Base-by-base conservation (phyloP, 2,113 vertebrate species). In the Sorex fumeus region DNA sequence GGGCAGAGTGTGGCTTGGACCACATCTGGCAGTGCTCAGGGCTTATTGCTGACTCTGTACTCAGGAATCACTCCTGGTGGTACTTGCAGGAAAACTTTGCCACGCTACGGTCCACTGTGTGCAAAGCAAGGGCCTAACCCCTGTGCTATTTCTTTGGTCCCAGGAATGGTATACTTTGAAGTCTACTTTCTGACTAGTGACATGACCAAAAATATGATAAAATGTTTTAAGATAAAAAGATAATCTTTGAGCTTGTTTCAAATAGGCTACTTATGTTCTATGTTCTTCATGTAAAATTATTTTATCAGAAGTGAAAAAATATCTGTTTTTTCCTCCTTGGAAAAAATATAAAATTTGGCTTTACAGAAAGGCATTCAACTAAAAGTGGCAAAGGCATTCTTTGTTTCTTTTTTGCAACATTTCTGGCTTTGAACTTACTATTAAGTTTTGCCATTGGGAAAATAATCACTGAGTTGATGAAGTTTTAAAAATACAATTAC, bases 281-380 rank as follows among this genome's bases (percentile, higher is more conserved):
- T 50, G 86, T 43, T 84, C 32, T 23, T 81, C 57, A 53, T 40
- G n/a, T 34, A 76, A 64, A 36, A 86, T 60, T 50, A 79, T 74
- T 86, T 40, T 90, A 90, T 67, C 25, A 67, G 40, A 71, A 95
- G 27, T 4, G 12, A 25, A 91, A 67, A 88, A 92, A 40, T 90
- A 67, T 74, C 9, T 78, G 18, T 12, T 8, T 84, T 47, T 82
- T 71, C 11, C 25, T 88, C 32, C 78, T 77, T 57, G 34, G 72
- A 67, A 88, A 88, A 83, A 91, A 77, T 18, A 74, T 70, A 77
- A 64, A 71, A 40, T 18, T 1, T 34, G 53, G 34, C 66, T 90
- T 85, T 66, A 93, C 40, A 80, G 47, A n/a, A 43, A 50, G 47
- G 47, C 13, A 50, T 10, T 50, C 47, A 50, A 50, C 47, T 9